phyloP scores from a whole-genome alignment of 2,113 vertebrate species.

The Nematolebias whitei region DNA sequence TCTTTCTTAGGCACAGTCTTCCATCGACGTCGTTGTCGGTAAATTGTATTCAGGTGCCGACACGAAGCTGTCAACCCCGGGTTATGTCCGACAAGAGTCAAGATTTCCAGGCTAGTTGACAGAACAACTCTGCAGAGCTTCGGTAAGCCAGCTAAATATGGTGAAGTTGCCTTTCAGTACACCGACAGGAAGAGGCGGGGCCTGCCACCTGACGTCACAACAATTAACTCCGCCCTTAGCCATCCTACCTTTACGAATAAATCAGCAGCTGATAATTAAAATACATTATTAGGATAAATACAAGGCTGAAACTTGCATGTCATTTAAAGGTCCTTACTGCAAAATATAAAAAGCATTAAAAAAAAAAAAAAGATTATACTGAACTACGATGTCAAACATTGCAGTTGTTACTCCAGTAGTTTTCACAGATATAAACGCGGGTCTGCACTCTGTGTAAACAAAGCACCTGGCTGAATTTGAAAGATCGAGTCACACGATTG shows the following conservation, averaged over 20 bases:
- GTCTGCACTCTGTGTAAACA: no score
- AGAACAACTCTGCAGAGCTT: constrained; percentile 71
- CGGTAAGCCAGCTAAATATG: constrained; percentile 80
- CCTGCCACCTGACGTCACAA: constrained; percentile 59
- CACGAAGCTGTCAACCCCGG: constrained; percentile 40
- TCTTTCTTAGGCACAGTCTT: not conserved
- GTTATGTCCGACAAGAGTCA: constrained; percentile 37
- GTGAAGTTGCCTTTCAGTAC: constrained; percentile 78
- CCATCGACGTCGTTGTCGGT: constrained; percentile 30
- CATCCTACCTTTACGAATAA: constrained; percentile 15
- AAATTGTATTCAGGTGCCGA: constrained; percentile 1
- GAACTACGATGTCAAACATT: no score
- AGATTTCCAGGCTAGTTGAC: constrained; percentile 58
- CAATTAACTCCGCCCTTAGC: constrained; percentile 38
- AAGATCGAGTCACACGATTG: no score
- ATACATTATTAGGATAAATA: not conserved
- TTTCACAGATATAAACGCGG: no score
- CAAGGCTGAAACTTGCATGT: not conserved
- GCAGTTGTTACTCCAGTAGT: no score
- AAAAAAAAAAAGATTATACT: no score
- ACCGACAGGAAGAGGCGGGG: constrained; percentile 76
- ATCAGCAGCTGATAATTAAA: not conserved
- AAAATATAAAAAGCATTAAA: no score
- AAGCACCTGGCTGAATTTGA: no score
- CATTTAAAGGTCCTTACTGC: no score